Base-by-base conservation (phyloP, 2,113 vertebrate species). In the Upupa epops region DNA sequence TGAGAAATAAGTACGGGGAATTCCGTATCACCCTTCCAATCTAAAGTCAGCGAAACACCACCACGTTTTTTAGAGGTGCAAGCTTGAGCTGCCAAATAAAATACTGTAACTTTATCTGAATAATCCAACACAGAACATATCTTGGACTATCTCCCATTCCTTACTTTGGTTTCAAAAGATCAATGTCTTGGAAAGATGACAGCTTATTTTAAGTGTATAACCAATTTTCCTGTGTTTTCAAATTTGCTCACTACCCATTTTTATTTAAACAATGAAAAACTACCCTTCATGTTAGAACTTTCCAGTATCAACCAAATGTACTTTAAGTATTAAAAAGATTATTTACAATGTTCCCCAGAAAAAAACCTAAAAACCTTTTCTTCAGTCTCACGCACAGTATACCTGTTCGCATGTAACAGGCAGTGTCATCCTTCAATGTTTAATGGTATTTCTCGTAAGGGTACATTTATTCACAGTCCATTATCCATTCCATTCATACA, bases 221-320 rank as follows among this genome's bases (percentile, higher is more conserved):
- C 92, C 97, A 98, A 97, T 96, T 96, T 97, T 93, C 87, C 69
- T 96, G 93, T 90, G 94, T 97, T 95, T 97, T 95, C 92, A 93
- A 97, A 97, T 97, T 94, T 92, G 83, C 96, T 92, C 79, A 80
- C 93, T 95, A 96, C 80, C 84, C 78, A 95, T 96, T 92, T 96
- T 83, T 88, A 92, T 97, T 97, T 97, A 97, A 98, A 98, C 97
- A 98, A 98, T 98, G 97, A 98, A 98, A 98, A 98, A 98, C 97
- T 97, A 98, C 97, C 98, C 97, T 98, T 98, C 97, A 91, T 97
- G 95, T 98, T 97, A 97, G 96, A 97, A 97, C 97, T 98, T 97
- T 98, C 96, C 97, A 98, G 97, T 97, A 98, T 98, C 97, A 97
- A 97, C 97, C 97, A 98, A 98, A 97, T 96, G 95, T 97, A 97